phyloP scores from a whole-genome alignment of 2,113 vertebrate genomes.

The Philantomba maxwellii region DNA sequence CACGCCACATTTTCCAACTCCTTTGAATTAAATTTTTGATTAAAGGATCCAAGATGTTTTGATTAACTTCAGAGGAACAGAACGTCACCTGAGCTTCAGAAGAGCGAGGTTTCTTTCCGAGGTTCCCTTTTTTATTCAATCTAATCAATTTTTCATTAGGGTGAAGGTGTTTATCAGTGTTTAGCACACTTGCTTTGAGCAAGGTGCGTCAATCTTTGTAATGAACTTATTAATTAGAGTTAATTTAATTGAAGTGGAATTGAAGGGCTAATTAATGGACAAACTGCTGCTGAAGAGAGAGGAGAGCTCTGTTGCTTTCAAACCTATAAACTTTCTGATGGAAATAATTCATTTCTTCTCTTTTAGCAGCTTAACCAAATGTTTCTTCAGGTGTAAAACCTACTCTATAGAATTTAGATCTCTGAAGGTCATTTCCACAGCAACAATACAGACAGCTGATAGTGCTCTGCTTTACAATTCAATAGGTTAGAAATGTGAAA shows the following conservation, averaged over 20 bases:
- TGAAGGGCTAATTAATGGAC: constrained; percentile 93
- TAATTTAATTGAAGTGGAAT: constrained; percentile 97
- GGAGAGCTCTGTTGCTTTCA: constrained; percentile 78
- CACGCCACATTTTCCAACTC: constrained; percentile 65
- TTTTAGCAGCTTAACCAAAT: constrained; percentile 64
- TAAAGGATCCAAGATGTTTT: constrained; percentile 79
- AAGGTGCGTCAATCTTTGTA: constrained; percentile 90
- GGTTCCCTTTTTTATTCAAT: constrained; percentile 83
- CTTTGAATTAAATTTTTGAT: constrained; percentile 81
- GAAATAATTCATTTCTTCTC: constrained; percentile 75
- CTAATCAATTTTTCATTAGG: constrained; percentile 99
- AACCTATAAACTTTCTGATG: constrained; percentile 71
- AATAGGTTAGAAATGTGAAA: not conserved
- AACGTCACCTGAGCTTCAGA: constrained; percentile 68
- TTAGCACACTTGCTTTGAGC: constrained; percentile 92
- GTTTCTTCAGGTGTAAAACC: constrained; percentile 63
- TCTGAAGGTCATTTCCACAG: constrained; percentile 71
- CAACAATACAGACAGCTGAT: not conserved
- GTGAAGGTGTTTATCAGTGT: constrained; percentile 98
- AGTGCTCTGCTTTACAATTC: not conserved
- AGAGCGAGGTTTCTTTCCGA: constrained; percentile 76
- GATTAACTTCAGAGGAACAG: constrained; percentile 80
- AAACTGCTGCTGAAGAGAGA: constrained; percentile 84
- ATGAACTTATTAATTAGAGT: constrained; percentile 98
- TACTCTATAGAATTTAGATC: constrained; percentile 46